A percentile compares a stretch with the other conserved stretches of the same genome.
These are phyloP conservation scores for Columba janthina DNA, from an alignment of 2,113 vertebrate genomes.

Conservation along the genomic window DNA sequence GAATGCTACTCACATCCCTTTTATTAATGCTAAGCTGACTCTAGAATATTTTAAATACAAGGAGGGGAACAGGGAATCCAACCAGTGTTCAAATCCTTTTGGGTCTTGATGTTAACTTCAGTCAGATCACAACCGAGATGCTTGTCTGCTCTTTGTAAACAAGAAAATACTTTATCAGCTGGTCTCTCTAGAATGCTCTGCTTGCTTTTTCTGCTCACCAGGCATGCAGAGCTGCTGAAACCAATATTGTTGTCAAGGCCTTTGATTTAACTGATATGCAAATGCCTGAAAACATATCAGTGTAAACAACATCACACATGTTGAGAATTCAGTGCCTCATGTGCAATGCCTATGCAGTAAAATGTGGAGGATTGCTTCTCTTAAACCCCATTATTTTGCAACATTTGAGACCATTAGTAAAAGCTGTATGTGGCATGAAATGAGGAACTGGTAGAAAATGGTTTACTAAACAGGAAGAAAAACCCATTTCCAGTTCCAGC, in stretches of 20 bases:
- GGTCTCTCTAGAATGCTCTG: not conserved
- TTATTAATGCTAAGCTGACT: not conserved
- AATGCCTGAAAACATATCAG: not conserved
- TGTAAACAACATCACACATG: not conserved
- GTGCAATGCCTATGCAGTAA: not conserved
- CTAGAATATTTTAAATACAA: not conserved
- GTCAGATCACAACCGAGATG: not conserved
- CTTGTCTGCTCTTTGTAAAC: not conserved
- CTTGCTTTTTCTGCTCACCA: not conserved
- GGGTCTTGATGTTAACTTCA: not conserved
- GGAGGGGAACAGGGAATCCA: not conserved
- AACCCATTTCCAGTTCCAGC: not conserved
- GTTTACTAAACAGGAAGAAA: not conserved
- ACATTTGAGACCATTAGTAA: not conserved
- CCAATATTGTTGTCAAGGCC: not conserved
- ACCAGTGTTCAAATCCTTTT: not conserved
- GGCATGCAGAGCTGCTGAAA: not conserved
- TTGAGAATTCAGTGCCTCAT: not conserved
- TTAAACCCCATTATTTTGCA: not conserved
- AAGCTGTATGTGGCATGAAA: not conserved
- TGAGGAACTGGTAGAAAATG: not conserved
- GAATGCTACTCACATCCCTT: not conserved
- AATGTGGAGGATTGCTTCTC: not conserved
- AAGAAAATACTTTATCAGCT: not conserved
- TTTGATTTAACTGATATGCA: not conserved